phyloP scores from a whole-genome alignment of 2,113 vertebrate species.

The Grammomys surdaster region DNA sequence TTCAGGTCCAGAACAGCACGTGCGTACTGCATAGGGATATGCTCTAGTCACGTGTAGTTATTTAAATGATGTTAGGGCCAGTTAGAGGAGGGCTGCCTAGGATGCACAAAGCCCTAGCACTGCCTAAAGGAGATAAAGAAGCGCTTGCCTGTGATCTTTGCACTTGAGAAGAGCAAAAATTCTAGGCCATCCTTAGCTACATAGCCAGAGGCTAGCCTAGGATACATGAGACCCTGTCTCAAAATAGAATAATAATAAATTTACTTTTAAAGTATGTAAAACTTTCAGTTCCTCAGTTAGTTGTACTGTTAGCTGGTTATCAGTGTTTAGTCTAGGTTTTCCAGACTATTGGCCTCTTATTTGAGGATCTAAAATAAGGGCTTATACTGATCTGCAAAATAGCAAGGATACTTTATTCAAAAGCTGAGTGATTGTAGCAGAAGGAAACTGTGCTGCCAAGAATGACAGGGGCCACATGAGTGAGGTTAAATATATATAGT shows the following conservation, averaged over 20 bases:
- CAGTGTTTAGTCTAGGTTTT: neutral
- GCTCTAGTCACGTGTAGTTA: neutral
- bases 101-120: neutral
- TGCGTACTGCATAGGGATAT: neutral
- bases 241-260: neutral
- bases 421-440: neutral
- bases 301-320: neutral
- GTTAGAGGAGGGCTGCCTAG: no score
- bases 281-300: neutral
- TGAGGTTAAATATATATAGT: neutral
- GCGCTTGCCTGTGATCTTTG: neutral
- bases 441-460: neutral
- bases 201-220: neutral
- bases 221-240: neutral
- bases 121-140: neutral
- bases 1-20: neutral
- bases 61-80: neutral
- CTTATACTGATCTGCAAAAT: neutral
- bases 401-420: neutral
- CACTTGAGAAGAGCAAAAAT: neutral
- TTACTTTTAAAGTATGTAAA: slow-evolving; percentile 33
- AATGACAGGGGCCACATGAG: neutral
- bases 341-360: neutral
- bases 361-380: neutral
- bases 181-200: neutral